Evolutionary conservation across 2,888 invertebrate genomes (phyloP), one percentile per base, ranked within the genome.

Genomic region (Agrochola lota): DNA sequence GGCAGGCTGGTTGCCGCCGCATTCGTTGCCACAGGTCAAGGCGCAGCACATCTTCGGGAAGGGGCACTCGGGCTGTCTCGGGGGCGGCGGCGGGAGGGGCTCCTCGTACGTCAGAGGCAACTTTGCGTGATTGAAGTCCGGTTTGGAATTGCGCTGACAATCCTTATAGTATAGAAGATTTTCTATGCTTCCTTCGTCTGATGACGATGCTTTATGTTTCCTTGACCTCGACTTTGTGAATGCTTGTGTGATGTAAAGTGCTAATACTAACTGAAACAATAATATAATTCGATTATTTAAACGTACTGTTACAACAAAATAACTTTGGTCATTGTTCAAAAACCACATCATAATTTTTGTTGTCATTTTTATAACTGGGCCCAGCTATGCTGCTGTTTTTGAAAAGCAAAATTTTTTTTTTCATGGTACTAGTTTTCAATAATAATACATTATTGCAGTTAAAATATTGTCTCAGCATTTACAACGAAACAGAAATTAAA

Each of bases 121-220:
- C 60, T 12, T 4, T 11, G 70, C 4, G 0, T 71, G 49, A 30
- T 80, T n/a, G 2, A 84, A 23, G 0, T 78, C 70, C 6, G 89
- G 88, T 17, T 85, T 85, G 20, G 71, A 64, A 55, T 91, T 93
- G 63, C 92, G 92, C 71, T 93, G 93, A 73, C 94, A 95, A 81
- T 96, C 96, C 85, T 94, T 94, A 84, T 92, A 96, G 81, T 95
- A 96, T 0, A 96, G 84, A 2, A 96, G 91, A 66, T 96, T 96
- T 68, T 96, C 96, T 66, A 96, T 94, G 68, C 95, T 95, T 75
- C 95, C 95, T 79, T 95, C 95, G 5, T 94, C 95, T 35, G 95
- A 95, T 4, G 94, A 92, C 6, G 92, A 92, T 0, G 71, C 74
- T 68, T 91, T 84, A 60, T 90, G 90, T 57, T 81, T 88, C 49